Conservation (phyloP, 2,888 invertebrate genomes). For the Pimpla rufipes region DNA sequence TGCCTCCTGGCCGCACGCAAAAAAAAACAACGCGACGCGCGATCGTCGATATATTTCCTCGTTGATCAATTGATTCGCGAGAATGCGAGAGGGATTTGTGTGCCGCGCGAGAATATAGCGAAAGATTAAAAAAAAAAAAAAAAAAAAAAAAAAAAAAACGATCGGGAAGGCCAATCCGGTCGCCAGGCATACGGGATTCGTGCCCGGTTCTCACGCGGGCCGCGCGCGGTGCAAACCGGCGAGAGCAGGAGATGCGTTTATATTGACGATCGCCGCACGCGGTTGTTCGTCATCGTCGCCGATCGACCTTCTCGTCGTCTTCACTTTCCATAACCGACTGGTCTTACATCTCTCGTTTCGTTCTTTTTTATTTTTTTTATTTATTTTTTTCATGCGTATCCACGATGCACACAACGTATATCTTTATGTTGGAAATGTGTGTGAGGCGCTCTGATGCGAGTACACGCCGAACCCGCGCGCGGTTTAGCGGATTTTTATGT, state of each 20-base stretch:
- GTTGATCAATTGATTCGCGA: not conserved
- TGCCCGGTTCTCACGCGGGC: not conserved
- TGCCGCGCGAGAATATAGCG: not conserved
- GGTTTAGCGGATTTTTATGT: constrained; percentile 10
- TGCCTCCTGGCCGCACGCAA: no score
- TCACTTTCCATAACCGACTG: constrained; percentile 68
- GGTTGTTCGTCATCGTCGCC: constrained; percentile 35
- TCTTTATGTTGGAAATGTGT: no score
- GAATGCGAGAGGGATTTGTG: not conserved
- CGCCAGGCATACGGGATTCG: not conserved
- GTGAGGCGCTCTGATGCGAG: no score
- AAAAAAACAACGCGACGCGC: no score
- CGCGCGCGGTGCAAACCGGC: not conserved
- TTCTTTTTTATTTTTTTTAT: not conserved
- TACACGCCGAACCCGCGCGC: not conserved
- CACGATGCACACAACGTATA: constrained; percentile 1
- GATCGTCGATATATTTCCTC: not conserved
- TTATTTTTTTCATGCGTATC: not conserved
- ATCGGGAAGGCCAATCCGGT: not conserved
- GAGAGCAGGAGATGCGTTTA: constrained; percentile 47
- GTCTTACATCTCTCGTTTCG: constrained; percentile 59
- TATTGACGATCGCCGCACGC: constrained; percentile 45
- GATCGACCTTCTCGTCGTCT: constrained; percentile 65
- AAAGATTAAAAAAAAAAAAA: no score
- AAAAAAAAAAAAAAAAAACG: no score